Evolutionary conservation across 2,113 vertebrate species (phyloP), one percentile per base, ranked within the genome.

Genomic region (Sakesphorus luctuosus): DNA sequence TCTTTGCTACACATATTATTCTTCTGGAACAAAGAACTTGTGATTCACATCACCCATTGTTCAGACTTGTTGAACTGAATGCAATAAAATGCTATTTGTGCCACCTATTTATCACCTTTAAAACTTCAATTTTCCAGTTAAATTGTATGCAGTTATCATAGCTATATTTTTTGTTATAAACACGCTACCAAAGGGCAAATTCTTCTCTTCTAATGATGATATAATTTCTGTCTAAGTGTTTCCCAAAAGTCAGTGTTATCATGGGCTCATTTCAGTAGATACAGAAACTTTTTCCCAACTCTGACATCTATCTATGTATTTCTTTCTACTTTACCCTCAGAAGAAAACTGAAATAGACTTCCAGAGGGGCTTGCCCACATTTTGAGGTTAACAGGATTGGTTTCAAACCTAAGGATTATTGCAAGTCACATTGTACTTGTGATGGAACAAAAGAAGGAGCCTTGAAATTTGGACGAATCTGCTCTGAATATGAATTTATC

Each of bases 31-130:
- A 88, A 76, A 58, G 62, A 76, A 62, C 26, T 52, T 50, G 29
- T 84, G 83, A 90, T 86, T 94, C 65, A 38, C 73, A 29, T 71
- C 65, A 35, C 36, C 25, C 13, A 0, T 58, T 75, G 83, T 84
- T 84, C 49, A 87, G 76, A 61, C 93, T 82, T 84, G 87, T 79
- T 75, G 55, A 93, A 82, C 40, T 87, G 75, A 69, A 58, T 49
- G 73, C 43, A 88, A 5, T 77, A 73, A 91, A 91, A 85, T 85
- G 46, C 24, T 66, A 8, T 89, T 87, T 87, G 50, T 77, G 19
- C 79, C 77, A 58, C 50, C 25, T 52, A 52, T 52, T 19, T 66
- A 15, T 76, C 84, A 69, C 53, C 33, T 73, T 72, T 78, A 73
- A 73, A 90, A 71, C 11, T 20, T 53, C 12, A 40, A 8, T 79